Evolutionary conservation across 2,888 invertebrate species (phyloP).

Genomic region (Spatulosminthurus flaviceps): DNA sequence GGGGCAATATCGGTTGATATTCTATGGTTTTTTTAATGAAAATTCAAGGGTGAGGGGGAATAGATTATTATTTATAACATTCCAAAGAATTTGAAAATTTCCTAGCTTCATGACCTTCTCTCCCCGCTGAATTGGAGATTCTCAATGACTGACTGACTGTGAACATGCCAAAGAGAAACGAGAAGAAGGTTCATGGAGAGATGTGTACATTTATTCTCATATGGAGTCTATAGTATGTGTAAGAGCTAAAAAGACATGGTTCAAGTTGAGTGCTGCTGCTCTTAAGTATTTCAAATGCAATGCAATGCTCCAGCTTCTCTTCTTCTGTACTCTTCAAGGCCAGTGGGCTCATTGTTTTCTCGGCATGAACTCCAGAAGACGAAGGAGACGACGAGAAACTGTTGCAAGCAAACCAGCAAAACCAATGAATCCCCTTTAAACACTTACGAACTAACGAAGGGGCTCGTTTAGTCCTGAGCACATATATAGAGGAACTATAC

Average conservation of each 20-base stretch:
- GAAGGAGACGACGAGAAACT: background rate
- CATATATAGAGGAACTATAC: no score
- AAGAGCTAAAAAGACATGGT: background rate
- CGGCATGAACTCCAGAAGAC: slow-evolving; percentile 60
- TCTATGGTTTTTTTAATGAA: no score
- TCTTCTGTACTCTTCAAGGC: slow-evolving; percentile 61
- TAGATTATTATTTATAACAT: no score
- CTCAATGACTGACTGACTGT: no score
- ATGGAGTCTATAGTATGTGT: background rate
- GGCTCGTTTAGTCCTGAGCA: no score
- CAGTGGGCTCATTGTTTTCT: slow-evolving; percentile 63
- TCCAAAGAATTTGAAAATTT: no score
- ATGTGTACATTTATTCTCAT: no score
- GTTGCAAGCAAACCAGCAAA: background rate
- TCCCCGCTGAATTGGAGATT: no score
- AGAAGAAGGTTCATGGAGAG: background rate
- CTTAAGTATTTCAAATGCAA: slow-evolving; percentile 2
- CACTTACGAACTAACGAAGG: background rate
- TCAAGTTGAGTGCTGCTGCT: slow-evolving; percentile 37
- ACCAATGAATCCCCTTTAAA: slow-evolving; percentile 4
- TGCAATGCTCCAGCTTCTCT: slow-evolving; percentile 32
- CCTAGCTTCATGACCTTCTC: background rate
- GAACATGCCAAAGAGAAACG: no score
- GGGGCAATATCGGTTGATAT: no score
- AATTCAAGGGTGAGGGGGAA: no score